Evolutionary conservation across 2,888 invertebrate genomes (phyloP).

Genomic region (Aphodius granarius): DNA sequence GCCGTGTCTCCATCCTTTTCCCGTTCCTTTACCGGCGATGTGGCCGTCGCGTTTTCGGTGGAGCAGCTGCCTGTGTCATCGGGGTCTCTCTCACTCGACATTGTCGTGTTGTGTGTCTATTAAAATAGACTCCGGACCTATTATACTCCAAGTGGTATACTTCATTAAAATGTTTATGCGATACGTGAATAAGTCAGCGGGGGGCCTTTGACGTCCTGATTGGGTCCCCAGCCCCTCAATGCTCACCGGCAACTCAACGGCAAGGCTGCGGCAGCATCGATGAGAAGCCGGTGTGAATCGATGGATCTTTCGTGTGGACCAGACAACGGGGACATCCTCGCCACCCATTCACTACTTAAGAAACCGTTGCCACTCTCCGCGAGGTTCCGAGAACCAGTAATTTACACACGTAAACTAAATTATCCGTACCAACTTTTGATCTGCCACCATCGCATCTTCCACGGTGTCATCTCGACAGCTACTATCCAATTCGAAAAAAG

Average conservation of each 20-base stretch:
- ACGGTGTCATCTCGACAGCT: neutral
- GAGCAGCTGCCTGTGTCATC: conserved; percentile 49
- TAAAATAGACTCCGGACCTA: conserved; percentile 51
- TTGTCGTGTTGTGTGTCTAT: conserved; percentile 51
- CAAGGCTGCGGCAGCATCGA: neutral
- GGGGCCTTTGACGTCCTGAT: conserved; percentile 42
- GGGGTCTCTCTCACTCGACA: conserved; percentile 47
- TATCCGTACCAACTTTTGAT: neutral
- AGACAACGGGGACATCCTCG: conserved; percentile 13
- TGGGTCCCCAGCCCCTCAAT: conserved; percentile 27
- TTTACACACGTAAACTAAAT: conserved; percentile 14
- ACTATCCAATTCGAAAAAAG: neutral
- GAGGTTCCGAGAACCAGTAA: conserved; percentile 9
- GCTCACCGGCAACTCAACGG: neutral
- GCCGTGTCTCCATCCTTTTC: conserved; percentile 39
- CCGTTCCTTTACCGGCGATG: conserved; percentile 35
- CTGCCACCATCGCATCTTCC: neutral
- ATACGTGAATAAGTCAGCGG: conserved; percentile 46
- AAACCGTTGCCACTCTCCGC: conserved; percentile 9
- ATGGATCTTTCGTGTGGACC: conserved; percentile 9
- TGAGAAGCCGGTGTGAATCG: conserved; percentile 3
- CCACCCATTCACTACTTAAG: conserved; percentile 6
- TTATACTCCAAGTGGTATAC: conserved; percentile 51
- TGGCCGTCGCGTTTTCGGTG: conserved; percentile 23
- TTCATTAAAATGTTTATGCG: conserved; percentile 55